These are phyloP conservation scores for Cantharis nigra DNA, from an alignment of 2,888 invertebrate species.

Conservation along the genomic window DNA sequence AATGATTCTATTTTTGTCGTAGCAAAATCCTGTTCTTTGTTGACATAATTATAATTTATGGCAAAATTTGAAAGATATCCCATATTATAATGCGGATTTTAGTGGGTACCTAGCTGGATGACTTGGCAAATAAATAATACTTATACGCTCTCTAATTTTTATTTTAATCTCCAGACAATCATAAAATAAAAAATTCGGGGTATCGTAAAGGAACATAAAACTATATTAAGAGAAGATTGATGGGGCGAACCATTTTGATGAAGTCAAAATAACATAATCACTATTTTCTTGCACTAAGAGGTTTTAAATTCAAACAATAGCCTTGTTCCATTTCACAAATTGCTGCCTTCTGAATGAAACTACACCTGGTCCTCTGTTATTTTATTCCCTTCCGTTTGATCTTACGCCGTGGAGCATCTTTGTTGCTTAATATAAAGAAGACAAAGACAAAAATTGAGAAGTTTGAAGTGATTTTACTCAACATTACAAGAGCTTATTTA, in stretches of 20 bases:
- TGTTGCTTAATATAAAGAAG: background rate
- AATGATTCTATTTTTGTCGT: background rate
- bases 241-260: slow-evolving; percentile 29
- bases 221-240: slow-evolving; percentile 27
- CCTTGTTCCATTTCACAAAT: slow-evolving; percentile 52
- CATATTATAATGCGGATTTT: background rate
- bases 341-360: slow-evolving; percentile 39
- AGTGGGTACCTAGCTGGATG: slow-evolving; percentile 3
- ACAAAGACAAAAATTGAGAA: slow-evolving; percentile 14
- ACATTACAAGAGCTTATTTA: slow-evolving; percentile 34
- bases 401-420: slow-evolving; percentile 16
- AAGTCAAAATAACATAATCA: slow-evolving; percentile 47
- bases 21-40: background rate
- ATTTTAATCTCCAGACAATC: slow-evolving; percentile 30
- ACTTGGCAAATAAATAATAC: slow-evolving; percentile 15
- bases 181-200: slow-evolving; percentile 11
- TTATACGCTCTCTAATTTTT: slow-evolving; percentile 18
- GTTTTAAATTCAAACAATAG: slow-evolving; percentile 50
- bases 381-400: slow-evolving; percentile 18
- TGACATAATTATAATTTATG: background rate
- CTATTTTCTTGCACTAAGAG: slow-evolving; percentile 48
- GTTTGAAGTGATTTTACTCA: slow-evolving; percentile 15
- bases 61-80: background rate
- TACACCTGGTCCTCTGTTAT: slow-evolving; percentile 43
- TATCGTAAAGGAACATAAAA: slow-evolving; percentile 15